phyloP scores from a whole-genome alignment of 2,113 vertebrate genomes.

The Gavia stellata region DNA sequence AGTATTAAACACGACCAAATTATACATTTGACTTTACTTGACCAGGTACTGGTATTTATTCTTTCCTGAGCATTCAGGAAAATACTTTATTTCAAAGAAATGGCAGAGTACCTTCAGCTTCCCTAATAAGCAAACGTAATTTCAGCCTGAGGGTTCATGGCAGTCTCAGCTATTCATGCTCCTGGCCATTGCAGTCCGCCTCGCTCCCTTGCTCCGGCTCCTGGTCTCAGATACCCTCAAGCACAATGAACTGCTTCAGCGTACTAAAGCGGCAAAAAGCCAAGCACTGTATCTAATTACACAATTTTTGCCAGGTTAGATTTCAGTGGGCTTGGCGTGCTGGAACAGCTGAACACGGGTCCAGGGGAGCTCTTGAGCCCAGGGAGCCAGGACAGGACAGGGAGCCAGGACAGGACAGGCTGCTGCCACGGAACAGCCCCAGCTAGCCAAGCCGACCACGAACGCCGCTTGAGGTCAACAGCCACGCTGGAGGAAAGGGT shows the following conservation, averaged over 20 bases:
- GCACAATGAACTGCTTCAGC: neutral
- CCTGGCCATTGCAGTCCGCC: neutral
- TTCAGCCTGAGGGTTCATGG: neutral
- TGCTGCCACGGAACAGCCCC: neutral
- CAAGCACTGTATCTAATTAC: neutral
- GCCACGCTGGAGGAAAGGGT: fast-evolving
- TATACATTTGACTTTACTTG: neutral
- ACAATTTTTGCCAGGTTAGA: neutral
- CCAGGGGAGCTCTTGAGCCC: neutral
- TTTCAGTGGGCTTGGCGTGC: neutral
- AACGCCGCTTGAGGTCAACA: neutral
- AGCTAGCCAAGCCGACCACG: neutral
- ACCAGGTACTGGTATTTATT: neutral
- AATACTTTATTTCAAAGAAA: neutral
- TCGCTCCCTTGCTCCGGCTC: neutral
- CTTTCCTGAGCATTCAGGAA: neutral
- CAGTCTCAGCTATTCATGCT: neutral
- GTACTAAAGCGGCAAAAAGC: neutral
- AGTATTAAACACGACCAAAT: neutral
- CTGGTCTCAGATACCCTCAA: fast-evolving
- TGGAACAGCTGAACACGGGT: neutral
- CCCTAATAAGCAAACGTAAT: neutral
- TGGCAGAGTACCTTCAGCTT: neutral
- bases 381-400: neutral
- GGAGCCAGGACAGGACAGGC: neutral